Percentiles rank a stretch among this genome's conserved stretches.
These are phyloP conservation scores for Pelagia noctiluca DNA, from an alignment of 30 jellyfish, hydroid and myxozoan species.

Conservation along the genomic window DNA sequence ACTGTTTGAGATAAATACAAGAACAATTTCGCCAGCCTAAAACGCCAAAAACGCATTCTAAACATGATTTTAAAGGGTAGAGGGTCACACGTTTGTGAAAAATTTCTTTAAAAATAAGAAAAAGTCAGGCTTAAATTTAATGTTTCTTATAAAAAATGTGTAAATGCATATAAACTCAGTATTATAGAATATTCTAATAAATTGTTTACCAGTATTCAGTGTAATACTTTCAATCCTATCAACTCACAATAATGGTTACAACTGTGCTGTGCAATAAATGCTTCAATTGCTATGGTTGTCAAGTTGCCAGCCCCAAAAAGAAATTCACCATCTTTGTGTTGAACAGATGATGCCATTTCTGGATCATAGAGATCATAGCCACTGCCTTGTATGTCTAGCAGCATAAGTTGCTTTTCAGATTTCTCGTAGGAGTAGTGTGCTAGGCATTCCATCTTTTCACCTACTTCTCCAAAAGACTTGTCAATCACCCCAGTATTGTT, in stretches of 20 bases:
- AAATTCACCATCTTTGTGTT: background rate
- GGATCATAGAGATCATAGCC: conserved; percentile 38
- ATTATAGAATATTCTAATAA: too few species aligned
- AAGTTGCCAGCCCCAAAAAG: conserved; percentile 37
- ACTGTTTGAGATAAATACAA: too few species aligned
- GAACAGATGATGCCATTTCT: conserved; percentile 35
- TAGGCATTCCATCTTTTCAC: conserved; percentile 33
- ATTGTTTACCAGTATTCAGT: too few species aligned
- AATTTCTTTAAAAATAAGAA: too few species aligned
- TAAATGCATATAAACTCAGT: too few species aligned
- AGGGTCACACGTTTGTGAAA: too few species aligned
- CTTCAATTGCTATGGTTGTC: conserved; percentile 3
- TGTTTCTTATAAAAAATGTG: too few species aligned
- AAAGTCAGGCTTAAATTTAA: too few species aligned
- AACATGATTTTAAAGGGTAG: too few species aligned
- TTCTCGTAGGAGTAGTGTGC: conserved; percentile 33
- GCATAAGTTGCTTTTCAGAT: conserved; percentile 16
- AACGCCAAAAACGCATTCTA: too few species aligned
- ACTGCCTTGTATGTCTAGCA: conserved; percentile 47
- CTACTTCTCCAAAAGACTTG: background rate
- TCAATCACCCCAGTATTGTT: background rate
- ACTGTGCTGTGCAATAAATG: background rate
- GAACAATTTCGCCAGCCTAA: too few species aligned
- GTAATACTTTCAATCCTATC: background rate
- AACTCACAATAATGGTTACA: conserved; percentile 26